Percentiles rank a stretch among this genome's conserved stretches.
These are phyloP conservation scores for Plectrocnemia conspersa DNA, from an alignment of 1,140 invertebrate genomes.

Conservation along the genomic window DNA sequence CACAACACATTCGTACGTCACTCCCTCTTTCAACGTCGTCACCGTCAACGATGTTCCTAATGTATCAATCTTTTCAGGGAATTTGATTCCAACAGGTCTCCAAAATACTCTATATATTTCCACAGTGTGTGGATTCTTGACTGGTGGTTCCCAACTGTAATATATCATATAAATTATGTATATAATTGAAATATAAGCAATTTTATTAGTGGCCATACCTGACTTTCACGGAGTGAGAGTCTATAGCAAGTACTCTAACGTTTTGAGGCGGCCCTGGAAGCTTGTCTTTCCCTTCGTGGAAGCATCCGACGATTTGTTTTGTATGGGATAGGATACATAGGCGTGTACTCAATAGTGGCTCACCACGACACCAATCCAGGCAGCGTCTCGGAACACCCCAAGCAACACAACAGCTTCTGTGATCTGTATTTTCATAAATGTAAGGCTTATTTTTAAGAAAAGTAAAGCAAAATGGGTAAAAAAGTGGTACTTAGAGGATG, in stretches of 20 bases:
- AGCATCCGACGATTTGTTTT: conserved; percentile 71
- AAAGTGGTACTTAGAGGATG: too few relatives aligned
- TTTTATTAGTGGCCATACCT: conserved; percentile 37
- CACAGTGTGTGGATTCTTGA: conserved; percentile 77
- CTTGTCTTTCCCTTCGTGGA: conserved; percentile 69
- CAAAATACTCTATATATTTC: conserved; percentile 72
- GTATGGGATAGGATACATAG: conserved; percentile 68
- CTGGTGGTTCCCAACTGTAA: conserved; percentile 67
- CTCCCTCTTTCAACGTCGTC: conserved; percentile 62
- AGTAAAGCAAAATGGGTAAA: too few relatives aligned
- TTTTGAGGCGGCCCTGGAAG: conserved; percentile 73
- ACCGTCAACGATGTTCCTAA: conserved; percentile 63
- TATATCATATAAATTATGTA: neutral
- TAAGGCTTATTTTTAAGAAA: too few relatives aligned
- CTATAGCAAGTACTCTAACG: conserved; percentile 57
- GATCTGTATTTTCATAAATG: conserved; percentile 51
- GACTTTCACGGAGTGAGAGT: conserved; percentile 56
- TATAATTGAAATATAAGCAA: neutral
- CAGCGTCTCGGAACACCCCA: conserved; percentile 53
- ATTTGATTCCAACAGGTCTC: conserved; percentile 49
- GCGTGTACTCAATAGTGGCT: conserved; percentile 43
- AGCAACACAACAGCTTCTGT: conserved; percentile 71
- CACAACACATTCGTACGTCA: conserved; percentile 71
- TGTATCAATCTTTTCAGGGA: conserved; percentile 65
- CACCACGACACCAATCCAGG: conserved; percentile 62